A percentile compares a stretch with the other conserved stretches of the same genome.
These are phyloP conservation scores for Sorex maritimensis DNA, from an alignment of 2,797 vertebrate genomes.

Conservation along the genomic window DNA sequence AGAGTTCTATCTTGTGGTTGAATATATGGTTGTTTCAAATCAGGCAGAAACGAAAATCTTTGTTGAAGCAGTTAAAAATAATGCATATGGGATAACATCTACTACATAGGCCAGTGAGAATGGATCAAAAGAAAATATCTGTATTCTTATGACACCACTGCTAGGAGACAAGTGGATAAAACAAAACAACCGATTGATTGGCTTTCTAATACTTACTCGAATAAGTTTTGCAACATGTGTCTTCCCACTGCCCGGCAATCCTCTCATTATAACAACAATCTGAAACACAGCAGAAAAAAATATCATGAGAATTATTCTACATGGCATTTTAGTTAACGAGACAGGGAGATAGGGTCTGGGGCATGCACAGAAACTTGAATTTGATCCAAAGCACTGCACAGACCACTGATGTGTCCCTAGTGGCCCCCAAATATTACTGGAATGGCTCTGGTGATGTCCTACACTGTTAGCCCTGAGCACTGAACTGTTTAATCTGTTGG, in stretches of 20 bases:
- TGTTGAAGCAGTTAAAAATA: slow-evolving; percentile 22
- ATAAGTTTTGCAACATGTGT: slow-evolving; percentile 99
- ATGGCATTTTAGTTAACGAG: slow-evolving; percentile 35
- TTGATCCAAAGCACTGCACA: too few species aligned
- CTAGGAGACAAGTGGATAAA: slow-evolving; percentile 40
- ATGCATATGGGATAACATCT: background rate
- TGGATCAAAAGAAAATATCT: background rate
- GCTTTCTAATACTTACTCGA: slow-evolving; percentile 92
- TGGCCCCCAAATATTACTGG: too few species aligned
- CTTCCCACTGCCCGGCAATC: slow-evolving; percentile 98
- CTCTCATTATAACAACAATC: slow-evolving; percentile 99
- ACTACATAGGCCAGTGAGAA: background rate
- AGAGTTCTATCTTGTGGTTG: slow-evolving; percentile 34
- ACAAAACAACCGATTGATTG: background rate
- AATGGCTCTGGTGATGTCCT: too few species aligned
- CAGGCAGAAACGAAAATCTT: slow-evolving; percentile 66
- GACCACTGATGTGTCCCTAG: too few species aligned
- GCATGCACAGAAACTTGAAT: too few species aligned
- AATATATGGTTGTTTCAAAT: slow-evolving; percentile 57
- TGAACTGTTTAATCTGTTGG: too few species aligned
- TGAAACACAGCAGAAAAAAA: slow-evolving; percentile 88
- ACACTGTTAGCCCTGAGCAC: too few species aligned
- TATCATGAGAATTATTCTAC: slow-evolving; percentile 30
- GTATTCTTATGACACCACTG: background rate
- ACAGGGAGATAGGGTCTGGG: too few species aligned